A percentile compares a stretch with the other conserved stretches of the same genome.
These are phyloP conservation scores for Takifugu ocellatus DNA, from an alignment of 2,797 vertebrate species.

Conservation along the genomic window DNA sequence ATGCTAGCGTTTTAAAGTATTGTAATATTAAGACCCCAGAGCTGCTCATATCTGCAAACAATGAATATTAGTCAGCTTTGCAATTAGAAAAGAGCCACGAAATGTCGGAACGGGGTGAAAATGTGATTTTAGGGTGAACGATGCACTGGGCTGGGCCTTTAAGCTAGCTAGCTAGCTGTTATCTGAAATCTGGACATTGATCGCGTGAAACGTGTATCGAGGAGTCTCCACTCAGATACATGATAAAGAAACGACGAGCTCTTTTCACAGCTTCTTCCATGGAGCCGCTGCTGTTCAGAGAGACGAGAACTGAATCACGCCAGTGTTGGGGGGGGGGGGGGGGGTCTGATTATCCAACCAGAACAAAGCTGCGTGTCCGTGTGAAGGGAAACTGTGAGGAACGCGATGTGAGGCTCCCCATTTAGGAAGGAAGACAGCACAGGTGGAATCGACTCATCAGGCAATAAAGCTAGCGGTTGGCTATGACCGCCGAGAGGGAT, in stretches of 20 bases:
- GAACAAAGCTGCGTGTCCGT: neutral
- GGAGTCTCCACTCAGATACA: no score
- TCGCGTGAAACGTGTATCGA: no score
- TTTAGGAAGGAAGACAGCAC: conserved; percentile 57
- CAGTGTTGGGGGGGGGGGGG: neutral
- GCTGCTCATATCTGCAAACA: neutral
- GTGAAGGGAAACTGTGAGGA: conserved; percentile 23
- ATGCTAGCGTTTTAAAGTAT: neutral
- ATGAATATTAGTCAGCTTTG: neutral
- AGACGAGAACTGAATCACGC: conserved; percentile 19
- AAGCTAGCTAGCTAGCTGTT: no score
- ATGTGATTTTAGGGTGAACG: no score
- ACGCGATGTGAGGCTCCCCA: conserved; percentile 52
- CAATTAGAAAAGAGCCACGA: no score
- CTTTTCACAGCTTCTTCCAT: neutral
- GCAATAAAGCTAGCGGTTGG: conserved; percentile 50
- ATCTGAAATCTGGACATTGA: no score
- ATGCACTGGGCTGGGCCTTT: no score
- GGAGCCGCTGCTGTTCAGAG: conserved; percentile 1
- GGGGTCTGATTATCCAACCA: conserved; percentile 27
- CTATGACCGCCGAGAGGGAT: no score
- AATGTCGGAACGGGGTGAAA: no score
- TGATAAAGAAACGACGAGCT: neutral
- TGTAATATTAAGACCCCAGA: neutral
- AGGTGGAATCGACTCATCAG: conserved; percentile 68